Conservation (phyloP, 1,140 invertebrate species). For the Procambarus virginalis region DNA sequence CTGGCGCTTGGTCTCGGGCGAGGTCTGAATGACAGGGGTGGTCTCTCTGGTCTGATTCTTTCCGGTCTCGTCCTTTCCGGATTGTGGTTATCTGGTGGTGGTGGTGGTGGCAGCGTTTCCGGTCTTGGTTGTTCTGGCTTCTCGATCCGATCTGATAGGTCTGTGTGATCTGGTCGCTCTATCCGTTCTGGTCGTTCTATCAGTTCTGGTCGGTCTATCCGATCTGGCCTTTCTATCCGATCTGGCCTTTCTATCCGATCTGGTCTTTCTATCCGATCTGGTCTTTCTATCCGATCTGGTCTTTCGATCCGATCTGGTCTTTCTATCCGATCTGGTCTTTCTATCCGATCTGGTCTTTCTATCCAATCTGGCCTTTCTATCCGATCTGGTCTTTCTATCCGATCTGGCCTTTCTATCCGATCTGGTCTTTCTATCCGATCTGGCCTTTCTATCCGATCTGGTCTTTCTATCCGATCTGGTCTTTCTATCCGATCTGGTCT, state of each 20-base stretch:
- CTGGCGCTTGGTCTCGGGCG: slow-evolving; percentile 42
- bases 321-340: background rate
- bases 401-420: background rate
- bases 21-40: slow-evolving; percentile 42
- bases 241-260: background rate
- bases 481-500: background rate
- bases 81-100: background rate
- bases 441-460: background rate
- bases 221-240: background rate
- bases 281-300: background rate
- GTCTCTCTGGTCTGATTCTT: slow-evolving; percentile 9
- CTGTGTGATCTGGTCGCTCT: background rate
- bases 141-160: slow-evolving; percentile 2
- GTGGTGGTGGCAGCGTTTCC: background rate
- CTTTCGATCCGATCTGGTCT: background rate
- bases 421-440: background rate
- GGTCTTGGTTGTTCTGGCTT: slow-evolving; percentile 9
- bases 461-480: slow-evolving; percentile 1
- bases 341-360: background rate
- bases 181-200: background rate
- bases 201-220: background rate
- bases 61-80: slow-evolving; percentile 1
- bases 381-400: background rate
- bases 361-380: background rate
- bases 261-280: background rate